These are phyloP conservation scores for Ceraclea dissimilis DNA, from an alignment of 2,888 invertebrate species.

Conservation along the genomic window DNA sequence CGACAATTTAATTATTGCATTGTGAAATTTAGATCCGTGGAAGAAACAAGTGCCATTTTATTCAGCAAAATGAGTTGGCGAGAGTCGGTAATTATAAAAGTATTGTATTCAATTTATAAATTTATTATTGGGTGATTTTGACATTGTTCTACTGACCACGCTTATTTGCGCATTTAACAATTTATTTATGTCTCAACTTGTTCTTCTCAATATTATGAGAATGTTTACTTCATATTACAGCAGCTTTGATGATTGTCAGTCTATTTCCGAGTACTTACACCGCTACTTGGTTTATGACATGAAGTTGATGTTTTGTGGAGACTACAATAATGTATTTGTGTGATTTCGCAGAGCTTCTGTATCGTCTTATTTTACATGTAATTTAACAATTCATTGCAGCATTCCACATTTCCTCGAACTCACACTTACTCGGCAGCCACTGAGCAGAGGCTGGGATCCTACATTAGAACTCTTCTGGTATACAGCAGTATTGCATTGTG, in stretches of 20 bases:
- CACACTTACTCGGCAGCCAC: slow-evolving; percentile 46
- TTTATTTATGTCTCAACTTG: not conserved
- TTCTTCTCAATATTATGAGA: not conserved
- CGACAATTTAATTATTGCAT: slow-evolving; percentile 10
- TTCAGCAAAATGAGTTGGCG: slow-evolving; percentile 22
- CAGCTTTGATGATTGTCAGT: not conserved
- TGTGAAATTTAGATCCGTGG: slow-evolving; percentile 6
- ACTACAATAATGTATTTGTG: not conserved
- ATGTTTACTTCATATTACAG: too few relatives aligned
- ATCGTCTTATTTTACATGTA: not conserved
- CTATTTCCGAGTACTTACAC: not conserved
- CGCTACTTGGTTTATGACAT: too few relatives aligned
- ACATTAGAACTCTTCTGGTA: slow-evolving; percentile 46
- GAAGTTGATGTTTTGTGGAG: too few relatives aligned
- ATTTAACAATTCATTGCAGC: slow-evolving; percentile 33
- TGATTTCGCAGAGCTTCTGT: not conserved
- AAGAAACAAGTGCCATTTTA: slow-evolving; percentile 8
- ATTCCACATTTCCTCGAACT: slow-evolving; percentile 43
- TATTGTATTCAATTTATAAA: slow-evolving; percentile 22
- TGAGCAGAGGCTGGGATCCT: slow-evolving; percentile 45
- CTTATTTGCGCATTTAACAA: slow-evolving; percentile 19
- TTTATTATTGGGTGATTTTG: slow-evolving; percentile 10
- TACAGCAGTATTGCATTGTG: not conserved
- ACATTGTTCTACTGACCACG: slow-evolving; percentile 14
- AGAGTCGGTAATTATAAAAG: slow-evolving; percentile 25